Evolutionary conservation across 2,797 vertebrate genomes (phyloP), one percentile per base, ranked within the genome.

Genomic region (Lacerta agilis): DNA sequence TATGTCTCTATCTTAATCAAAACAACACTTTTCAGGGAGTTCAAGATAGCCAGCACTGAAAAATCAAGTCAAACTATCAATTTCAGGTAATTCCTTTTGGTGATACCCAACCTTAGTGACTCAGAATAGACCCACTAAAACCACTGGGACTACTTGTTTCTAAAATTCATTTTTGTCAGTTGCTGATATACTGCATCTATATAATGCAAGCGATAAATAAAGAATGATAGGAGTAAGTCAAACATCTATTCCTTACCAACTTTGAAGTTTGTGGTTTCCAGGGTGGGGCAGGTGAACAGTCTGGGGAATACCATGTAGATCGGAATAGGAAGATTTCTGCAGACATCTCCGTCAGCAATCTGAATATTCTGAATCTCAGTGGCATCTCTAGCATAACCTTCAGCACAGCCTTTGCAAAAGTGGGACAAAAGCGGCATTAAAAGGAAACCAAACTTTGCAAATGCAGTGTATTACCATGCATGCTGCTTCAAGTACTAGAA

Each of bases 231-330:
- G 8, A 15, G 29, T 72, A 72, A 33, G n/a, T 41, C 49, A 2
- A 2, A 15, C 25, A 4, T 17, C 17, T 4, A 0, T 0, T 8
- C 93, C 98, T 97, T 92, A 99, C 99, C 99, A 2, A 99, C 98
- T 99, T 99, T 99, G 95, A 99, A 99, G 96, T 99, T 99, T 90
- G 98, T 99, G 6, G 99, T 99, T 95, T 99, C 98, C 91, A 99
- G 95, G 0, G 98, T 99, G 4, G 99, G 98, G 94, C 98, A 99
- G 91, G 99, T 99, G 97, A 99, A 99, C 7, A 99, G 96, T 64
- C 99, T 91, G 82, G 99, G 99, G 82, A 99, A 99, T 33, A 99
- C 97, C 99, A 99, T 99, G 97, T 99, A 97, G 84, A 99, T 97
- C 88, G 98, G 99, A 6, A 99, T 97, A 0, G 98, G 91, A 6